Evolutionary conservation across 1,140 invertebrate genomes (phyloP), one percentile per base, ranked within the genome.

Genomic region (Rhizoglyphus robini): DNA sequence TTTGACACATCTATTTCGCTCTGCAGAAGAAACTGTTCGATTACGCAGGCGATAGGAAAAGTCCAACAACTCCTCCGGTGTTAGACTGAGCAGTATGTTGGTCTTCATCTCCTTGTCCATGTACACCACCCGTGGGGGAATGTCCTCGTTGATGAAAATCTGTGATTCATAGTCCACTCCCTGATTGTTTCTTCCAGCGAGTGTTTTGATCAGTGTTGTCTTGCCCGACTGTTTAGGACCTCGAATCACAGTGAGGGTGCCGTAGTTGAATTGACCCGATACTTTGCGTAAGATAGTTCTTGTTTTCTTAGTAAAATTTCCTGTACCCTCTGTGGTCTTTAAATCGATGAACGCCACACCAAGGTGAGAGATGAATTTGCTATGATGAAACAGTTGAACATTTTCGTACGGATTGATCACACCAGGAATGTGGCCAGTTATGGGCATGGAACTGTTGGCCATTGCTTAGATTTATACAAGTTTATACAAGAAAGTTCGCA

Each of bases 201-300:
- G 31, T 38, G 29, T 58, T 48, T 63, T 70, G 34, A 72, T 48
- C n/a, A 65, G 25, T 11, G 69, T 70, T 2, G 71, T 68, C 63
- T 72, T 73, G 30, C 71, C 71, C 32, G 58, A 73, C 15, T 71
- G 69, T 8, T 65, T 68, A 2, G 71, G 71, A 29, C 71, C 72
- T 11, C 73, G 18, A 18, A 68, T 48, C 1, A 13, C 61, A 20
- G 41, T 63, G 2, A 63, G n/a, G 2, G 61, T 46, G 2, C 61
- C 61, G 32, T 46, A 63, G 32, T 47, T 63, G 3, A 63, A 63
- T 18, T 63, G 41, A 18, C 61, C 61, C 30, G n/a, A 20, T 18
- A 63, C 20, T 27, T 49, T 18, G 15, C 41, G 34, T 1, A 63
- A 5, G 30, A 63, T 13, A 3, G 61, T 49, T n/a, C 31, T 11